Evolutionary conservation across 2,797 vertebrate genomes (phyloP).

Genomic region (Xyrichtys novacula): DNA sequence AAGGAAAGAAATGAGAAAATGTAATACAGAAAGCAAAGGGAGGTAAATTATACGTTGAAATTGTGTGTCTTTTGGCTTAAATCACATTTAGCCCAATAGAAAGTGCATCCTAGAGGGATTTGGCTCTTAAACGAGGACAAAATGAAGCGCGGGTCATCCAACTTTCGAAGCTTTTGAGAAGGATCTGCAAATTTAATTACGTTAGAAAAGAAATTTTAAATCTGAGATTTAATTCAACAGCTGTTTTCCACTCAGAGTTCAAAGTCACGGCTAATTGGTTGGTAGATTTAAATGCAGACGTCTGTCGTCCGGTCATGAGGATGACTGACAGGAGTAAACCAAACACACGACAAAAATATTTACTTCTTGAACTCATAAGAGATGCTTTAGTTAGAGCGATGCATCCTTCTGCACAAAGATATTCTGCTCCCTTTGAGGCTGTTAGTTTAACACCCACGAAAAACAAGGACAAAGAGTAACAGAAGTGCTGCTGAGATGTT

Average conservation of each 20-base stretch:
- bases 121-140: conserved; percentile 24
- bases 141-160: conserved; percentile 43
- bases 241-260: conserved; percentile 12
- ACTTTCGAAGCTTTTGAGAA: too few species aligned
- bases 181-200: too few species aligned
- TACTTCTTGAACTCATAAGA: too few species aligned
- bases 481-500: too few species aligned
- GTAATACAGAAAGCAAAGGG: conserved; percentile 6
- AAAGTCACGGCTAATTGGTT: conserved; percentile 54
- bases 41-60: conserved; percentile 41
- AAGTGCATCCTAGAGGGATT: conserved; percentile 27
- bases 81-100: conserved; percentile 5
- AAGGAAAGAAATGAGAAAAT: conserved; percentile 23
- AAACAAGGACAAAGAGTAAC: too few species aligned
- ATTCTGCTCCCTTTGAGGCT: too few species aligned
- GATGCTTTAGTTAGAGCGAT: too few species aligned
- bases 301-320: neutral
- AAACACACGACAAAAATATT: too few species aligned
- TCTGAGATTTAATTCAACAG: conserved; percentile 12
- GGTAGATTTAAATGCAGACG: conserved; percentile 45
- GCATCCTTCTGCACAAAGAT: too few species aligned
- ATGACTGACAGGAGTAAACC: too few species aligned
- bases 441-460: too few species aligned
- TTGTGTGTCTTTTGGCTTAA: conserved; percentile 21
- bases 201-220: too few species aligned